phyloP scores from a whole-genome alignment of 2,113 vertebrate genomes.

The Epinephelus cyanopodus region DNA sequence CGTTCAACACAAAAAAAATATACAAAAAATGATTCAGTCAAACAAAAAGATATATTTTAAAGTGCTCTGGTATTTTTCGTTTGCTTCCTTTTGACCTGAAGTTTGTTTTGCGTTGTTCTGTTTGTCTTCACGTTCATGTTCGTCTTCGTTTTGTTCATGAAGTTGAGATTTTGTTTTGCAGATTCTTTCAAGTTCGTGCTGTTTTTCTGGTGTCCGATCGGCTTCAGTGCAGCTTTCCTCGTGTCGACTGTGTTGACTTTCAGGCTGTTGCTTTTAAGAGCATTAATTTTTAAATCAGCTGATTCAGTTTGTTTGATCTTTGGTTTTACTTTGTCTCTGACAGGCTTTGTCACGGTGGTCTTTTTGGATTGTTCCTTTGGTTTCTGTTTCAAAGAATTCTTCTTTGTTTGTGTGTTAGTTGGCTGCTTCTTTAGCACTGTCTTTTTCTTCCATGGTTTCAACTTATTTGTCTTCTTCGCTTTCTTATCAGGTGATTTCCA shows the following conservation, averaged over 20 bases:
- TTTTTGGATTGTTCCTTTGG: neutral
- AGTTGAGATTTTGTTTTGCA: neutral
- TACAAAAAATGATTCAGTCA: neutral
- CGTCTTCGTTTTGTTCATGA: conserved; percentile 41
- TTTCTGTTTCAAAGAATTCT: conserved; percentile 22
- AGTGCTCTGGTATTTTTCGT: conserved; percentile 5
- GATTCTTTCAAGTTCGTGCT: neutral
- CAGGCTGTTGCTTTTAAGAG: neutral
- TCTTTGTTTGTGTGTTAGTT: conserved; percentile 38
- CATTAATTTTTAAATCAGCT: neutral
- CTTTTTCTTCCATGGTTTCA: conserved; percentile 36
- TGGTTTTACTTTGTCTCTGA: conserved; percentile 6
- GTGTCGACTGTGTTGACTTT: neutral
- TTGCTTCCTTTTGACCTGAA: conserved; percentile 3
- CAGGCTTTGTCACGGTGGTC: neutral
- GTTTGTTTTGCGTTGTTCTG: conserved; percentile 16
- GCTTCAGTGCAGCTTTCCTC: neutral
- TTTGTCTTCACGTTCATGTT: conserved; percentile 30
- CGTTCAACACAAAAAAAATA: neutral
- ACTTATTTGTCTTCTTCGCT: conserved; percentile 15
- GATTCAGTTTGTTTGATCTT: conserved; percentile 31
- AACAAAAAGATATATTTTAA: conserved; percentile 10
- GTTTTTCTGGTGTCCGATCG: conserved; percentile 8
- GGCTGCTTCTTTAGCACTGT: conserved; percentile 43
- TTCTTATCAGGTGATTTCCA: conserved; percentile 29